Base-by-base conservation (phyloP, 1,140 invertebrate species). In the Orchesella cincta region DNA sequence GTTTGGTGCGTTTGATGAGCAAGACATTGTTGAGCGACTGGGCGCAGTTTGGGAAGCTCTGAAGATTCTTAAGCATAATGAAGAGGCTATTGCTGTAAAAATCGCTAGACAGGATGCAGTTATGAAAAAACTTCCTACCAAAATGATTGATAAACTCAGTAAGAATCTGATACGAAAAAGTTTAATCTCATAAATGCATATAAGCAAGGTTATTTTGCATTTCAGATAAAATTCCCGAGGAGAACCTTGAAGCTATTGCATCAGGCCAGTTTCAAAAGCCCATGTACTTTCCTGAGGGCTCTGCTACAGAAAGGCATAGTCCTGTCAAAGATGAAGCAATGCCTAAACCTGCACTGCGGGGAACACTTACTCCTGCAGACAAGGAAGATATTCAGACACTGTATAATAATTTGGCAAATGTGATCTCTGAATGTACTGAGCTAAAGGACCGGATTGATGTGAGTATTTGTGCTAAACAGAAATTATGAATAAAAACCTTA, bases 31-130 rank as follows among this genome's bases (percentile, higher is more conserved):
- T 0, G 80, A 81, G 35, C 62, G 62, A 73, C 39, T 81, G n/a
- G 26, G 67, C 2, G 77, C 80, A 0, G 29, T 81, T 29, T 81
- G 80, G 80, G 80, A 81, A 29, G 80, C 78, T 34, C 74, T 81
- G 3, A 76, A 67, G 20, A 64, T 76, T 14, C 33, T 81, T 1
- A 81, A 81, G n/a, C 52, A 78, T 29, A 81, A 81, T 70, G 78
- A 81, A 23, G 80, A 81, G 46, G 46, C 71, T 5, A 54, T 81
- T 23, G 76, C 78, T 1, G 57, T 81, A 8, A 29, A 78, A 23
- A 64, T 81, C 20, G 62, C 77, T n/a, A 77, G 76, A 26, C 73
- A 73, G 29, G 80, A 81, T 51, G 78, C 74, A 2, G 18, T 23
- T 8, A 16, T 81, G 1, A 81, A 79, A 34, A 77, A 73, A 51